phyloP scores from a whole-genome alignment of 2,113 vertebrate genomes.

The Otocyon megalotis region DNA sequence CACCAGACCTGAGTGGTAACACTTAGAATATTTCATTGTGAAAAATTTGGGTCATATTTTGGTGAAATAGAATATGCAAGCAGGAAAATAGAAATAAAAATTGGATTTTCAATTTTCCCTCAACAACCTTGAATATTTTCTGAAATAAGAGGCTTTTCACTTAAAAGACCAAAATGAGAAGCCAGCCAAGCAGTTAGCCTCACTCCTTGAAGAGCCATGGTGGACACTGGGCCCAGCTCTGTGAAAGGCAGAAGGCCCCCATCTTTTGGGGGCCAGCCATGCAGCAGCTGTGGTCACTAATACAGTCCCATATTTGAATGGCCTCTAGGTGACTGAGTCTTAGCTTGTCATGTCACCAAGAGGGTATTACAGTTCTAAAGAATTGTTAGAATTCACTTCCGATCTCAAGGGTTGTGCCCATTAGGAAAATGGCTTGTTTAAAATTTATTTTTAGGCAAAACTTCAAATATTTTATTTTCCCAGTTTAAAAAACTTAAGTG shows the following conservation, averaged over 20 bases:
- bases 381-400: neutral
- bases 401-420: neutral
- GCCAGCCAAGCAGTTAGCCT: neutral
- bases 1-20: neutral
- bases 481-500: slow-evolving; percentile 16
- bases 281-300: too few species aligned
- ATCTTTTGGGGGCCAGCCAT: accelerated
- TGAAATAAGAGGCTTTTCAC: neutral
- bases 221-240: neutral
- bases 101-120: neutral
- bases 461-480: slow-evolving; percentile 5
- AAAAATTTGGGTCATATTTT: neutral
- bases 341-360: neutral
- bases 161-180: neutral
- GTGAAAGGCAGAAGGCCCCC: neutral
- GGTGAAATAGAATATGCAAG: neutral
- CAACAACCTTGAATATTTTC: neutral
- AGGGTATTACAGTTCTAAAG: neutral
- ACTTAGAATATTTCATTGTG: neutral
- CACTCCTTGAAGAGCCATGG: neutral
- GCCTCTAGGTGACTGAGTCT: neutral
- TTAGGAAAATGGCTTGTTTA: slow-evolving; percentile 7
- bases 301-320: accelerated
- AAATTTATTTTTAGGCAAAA: neutral
- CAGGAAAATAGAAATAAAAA: neutral